Conservation (phyloP, 2,888 invertebrate species). For the Lampropteryx suffumata region DNA sequence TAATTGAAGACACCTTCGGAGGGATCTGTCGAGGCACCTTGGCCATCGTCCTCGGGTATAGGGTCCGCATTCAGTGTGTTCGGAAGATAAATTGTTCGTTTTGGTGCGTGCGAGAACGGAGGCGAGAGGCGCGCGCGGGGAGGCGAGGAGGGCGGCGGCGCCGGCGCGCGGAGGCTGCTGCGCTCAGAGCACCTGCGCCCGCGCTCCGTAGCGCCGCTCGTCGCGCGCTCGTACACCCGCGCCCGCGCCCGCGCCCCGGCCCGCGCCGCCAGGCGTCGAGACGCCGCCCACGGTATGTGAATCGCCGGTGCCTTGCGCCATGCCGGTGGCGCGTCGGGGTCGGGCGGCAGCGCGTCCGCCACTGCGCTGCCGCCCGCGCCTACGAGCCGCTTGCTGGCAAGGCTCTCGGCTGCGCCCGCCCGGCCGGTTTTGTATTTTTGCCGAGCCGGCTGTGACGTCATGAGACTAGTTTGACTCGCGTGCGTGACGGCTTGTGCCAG, state of each 20-base stretch:
- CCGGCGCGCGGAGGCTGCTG: conserved; percentile 84
- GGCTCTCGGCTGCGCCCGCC: conserved; percentile 60
- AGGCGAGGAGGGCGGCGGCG: conserved; percentile 82
- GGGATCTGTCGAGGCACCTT: conserved; percentile 43
- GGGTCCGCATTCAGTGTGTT: conserved; percentile 70
- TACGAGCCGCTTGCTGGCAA: conserved; percentile 59
- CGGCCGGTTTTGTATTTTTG: conserved; percentile 80
- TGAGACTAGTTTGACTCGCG: conserved; percentile 78
- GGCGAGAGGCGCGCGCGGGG: conserved; percentile 64
- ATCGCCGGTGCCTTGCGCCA: too few relatives aligned
- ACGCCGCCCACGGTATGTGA: conserved; percentile 79
- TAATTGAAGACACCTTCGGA: conserved; percentile 1
- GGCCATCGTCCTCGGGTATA: conserved; percentile 71
- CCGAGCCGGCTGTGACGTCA: conserved; percentile 80
- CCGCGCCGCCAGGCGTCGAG: conserved; percentile 70
- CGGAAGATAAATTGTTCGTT: conserved; percentile 81
- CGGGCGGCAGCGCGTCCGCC: conserved; percentile 78
- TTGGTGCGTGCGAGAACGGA: conserved; percentile 74
- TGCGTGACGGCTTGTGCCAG: conserved; percentile 77
- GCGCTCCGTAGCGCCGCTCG: conserved; percentile 83
- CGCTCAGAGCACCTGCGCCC: conserved; percentile 89
- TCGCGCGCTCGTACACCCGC: conserved; percentile 76
- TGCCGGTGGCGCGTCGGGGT: conserved; percentile 79
- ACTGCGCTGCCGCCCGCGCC: conserved; percentile 66
- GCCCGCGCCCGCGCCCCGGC: conserved; percentile 55